phyloP scores from a whole-genome alignment of 2,113 vertebrate genomes.

The Spea multiplicata region DNA sequence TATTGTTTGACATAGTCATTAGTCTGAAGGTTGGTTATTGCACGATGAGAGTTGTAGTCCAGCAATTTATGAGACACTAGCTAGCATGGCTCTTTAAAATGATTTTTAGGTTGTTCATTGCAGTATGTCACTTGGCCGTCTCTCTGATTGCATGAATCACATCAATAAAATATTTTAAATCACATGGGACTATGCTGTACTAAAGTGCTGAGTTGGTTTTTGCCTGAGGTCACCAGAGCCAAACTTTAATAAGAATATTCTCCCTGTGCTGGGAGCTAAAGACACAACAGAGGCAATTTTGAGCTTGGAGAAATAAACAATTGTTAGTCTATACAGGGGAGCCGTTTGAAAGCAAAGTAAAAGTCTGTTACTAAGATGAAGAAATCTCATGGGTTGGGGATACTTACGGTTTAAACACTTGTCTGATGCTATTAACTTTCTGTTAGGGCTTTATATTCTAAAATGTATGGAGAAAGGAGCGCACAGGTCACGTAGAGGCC shows the following conservation, averaged over 20 bases:
- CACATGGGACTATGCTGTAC: slow-evolving; percentile 1
- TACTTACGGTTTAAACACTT: slow-evolving; percentile 12
- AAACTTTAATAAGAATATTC: slow-evolving; percentile 32
- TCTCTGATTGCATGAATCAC: slow-evolving; percentile 11
- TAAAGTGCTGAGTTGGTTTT: slow-evolving; percentile 34
- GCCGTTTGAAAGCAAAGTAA: slow-evolving; percentile 12
- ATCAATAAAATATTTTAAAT: slow-evolving; percentile 30
- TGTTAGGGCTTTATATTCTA: not conserved
- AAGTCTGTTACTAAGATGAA: slow-evolving; percentile 1
- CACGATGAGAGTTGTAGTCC: too few species aligned
- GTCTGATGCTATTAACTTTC: slow-evolving; percentile 4
- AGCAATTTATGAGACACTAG: too few species aligned
- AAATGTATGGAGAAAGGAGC: not conserved
- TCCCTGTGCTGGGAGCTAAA: slow-evolving; percentile 7
- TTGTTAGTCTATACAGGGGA: not conserved
- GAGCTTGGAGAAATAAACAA: slow-evolving; percentile 10
- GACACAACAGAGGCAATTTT: slow-evolving; percentile 29
- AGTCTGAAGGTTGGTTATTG: too few species aligned
- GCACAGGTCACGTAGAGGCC: too few species aligned
- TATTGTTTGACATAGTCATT: too few species aligned
- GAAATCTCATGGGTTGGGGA: slow-evolving; percentile 4
- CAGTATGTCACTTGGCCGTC: not conserved
- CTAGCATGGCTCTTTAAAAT: too few species aligned
- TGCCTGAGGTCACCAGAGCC: slow-evolving; percentile 28
- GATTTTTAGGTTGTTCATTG: not conserved